phyloP scores from a whole-genome alignment of 2,888 invertebrate genomes.

The Parnassius mnemosyne region DNA sequence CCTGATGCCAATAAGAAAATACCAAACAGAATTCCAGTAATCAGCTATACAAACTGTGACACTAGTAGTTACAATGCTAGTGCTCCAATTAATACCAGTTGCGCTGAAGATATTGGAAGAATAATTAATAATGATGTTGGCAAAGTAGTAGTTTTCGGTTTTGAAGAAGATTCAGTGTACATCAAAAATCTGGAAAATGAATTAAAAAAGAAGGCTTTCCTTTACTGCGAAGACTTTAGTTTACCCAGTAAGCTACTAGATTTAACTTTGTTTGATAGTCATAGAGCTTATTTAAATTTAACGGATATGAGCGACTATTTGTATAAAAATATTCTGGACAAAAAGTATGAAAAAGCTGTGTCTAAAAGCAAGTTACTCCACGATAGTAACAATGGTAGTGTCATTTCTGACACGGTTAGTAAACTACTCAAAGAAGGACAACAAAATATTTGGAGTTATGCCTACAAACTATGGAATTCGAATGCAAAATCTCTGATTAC shows the following conservation, averaged over 20 bases:
- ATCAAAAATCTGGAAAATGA: slow-evolving; percentile 38
- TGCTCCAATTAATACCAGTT: slow-evolving; percentile 46
- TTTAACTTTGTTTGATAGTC: slow-evolving; percentile 38
- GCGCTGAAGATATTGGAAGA: slow-evolving; percentile 47
- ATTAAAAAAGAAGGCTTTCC: slow-evolving; percentile 34
- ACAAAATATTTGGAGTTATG: slow-evolving; percentile 35
- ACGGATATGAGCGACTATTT: slow-evolving; percentile 34
- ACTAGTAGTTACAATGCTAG: slow-evolving; percentile 50
- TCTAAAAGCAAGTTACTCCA: slow-evolving; percentile 34
- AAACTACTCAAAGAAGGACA: slow-evolving; percentile 34
- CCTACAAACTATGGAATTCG: slow-evolving; percentile 40
- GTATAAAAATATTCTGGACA: slow-evolving; percentile 31
- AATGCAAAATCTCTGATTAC: slow-evolving; percentile 32
- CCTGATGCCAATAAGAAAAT: slow-evolving; percentile 43
- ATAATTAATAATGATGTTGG: slow-evolving; percentile 43
- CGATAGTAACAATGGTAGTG: slow-evolving; percentile 24
- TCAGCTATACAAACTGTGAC: slow-evolving; percentile 41
- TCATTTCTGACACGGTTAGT: slow-evolving; percentile 32
- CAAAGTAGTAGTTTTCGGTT: slow-evolving; percentile 44
- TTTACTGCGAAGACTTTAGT: slow-evolving; percentile 35
- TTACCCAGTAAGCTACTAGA: slow-evolving; percentile 34
- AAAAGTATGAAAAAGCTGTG: slow-evolving; percentile 37
- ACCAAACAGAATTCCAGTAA: slow-evolving; percentile 49
- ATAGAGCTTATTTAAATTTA: slow-evolving; percentile 40
- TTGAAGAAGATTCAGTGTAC: slow-evolving; percentile 33